Conservation (phyloP, 2,888 invertebrate species). For the Leucoma salicis region DNA sequence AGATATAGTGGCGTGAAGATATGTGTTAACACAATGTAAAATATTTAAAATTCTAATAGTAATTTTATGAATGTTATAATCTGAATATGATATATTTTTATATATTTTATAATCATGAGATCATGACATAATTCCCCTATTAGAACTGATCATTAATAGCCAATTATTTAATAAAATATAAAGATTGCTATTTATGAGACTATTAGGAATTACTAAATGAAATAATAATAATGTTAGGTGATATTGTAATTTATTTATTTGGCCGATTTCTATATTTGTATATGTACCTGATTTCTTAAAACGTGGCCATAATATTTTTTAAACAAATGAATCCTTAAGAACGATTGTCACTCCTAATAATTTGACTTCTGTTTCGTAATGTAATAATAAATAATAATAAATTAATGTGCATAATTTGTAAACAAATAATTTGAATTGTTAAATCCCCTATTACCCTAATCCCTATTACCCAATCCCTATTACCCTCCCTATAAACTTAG, state of each 20-base stretch:
- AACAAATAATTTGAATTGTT: background rate
- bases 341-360: constrained; percentile 49
- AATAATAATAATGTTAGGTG: constrained; percentile 72
- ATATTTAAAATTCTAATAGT: constrained; percentile 21
- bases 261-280: constrained; percentile 57
- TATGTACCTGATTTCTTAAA: constrained; percentile 80
- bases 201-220: constrained; percentile 71
- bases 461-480: background rate
- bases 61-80: constrained; percentile 58
- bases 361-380: constrained; percentile 72
- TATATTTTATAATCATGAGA: constrained; percentile 55
- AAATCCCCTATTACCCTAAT: background rate
- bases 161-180: constrained; percentile 57
- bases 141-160: constrained; percentile 60
- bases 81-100: constrained; percentile 59
- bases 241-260: constrained; percentile 63
- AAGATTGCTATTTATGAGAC: constrained; percentile 70
- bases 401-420: constrained; percentile 68
- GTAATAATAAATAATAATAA: constrained; percentile 72
- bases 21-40: constrained; percentile 6
- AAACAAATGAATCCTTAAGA: constrained; percentile 53
- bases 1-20: constrained; percentile 5
- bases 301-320: constrained; percentile 78
- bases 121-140: constrained; percentile 61
- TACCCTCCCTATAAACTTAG: too few relatives aligned